phyloP scores from a whole-genome alignment of 2,888 invertebrate species.

The Cacoxenus indagator region DNA sequence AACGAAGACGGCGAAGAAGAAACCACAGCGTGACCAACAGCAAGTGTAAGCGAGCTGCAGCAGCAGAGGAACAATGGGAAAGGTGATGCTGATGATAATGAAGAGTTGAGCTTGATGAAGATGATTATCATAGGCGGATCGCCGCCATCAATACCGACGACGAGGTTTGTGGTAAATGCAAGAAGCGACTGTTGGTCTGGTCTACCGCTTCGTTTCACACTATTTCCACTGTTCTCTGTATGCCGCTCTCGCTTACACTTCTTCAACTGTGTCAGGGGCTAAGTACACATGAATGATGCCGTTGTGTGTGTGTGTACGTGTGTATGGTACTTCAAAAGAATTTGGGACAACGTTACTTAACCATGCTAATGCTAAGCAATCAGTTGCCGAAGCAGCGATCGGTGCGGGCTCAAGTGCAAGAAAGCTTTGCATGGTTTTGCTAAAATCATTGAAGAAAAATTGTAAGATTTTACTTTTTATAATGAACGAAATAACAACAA shows the following conservation, averaged over 20 bases:
- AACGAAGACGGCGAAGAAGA: conserved; percentile 28
- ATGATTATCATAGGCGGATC: conserved; percentile 25
- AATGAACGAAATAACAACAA: neutral
- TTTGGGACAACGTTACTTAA: conserved; percentile 63
- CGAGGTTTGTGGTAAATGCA: conserved; percentile 12
- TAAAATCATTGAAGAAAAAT: neutral
- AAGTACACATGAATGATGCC: neutral
- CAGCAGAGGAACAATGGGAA: conserved; percentile 48
- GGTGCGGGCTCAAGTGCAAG: no score
- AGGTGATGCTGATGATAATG: conserved; percentile 24
- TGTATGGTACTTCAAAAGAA: conserved; percentile 34
- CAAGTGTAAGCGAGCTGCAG: neutral
- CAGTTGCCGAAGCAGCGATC: no score
- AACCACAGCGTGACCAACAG: conserved; percentile 57
- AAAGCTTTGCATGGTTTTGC: neutral
- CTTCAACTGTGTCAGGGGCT: neutral
- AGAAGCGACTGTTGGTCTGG: neutral
- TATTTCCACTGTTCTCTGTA: no score
- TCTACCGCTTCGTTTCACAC: neutral
- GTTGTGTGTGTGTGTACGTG: neutral
- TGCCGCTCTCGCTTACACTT: neutral
- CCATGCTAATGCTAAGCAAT: conserved; percentile 37
- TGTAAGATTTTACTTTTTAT: conserved; percentile 4
- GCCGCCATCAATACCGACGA: no score
- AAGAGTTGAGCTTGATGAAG: conserved; percentile 34